Evolutionary conservation across 2,113 vertebrate genomes (phyloP), one percentile per base, ranked within the genome.

Genomic region (Cephalopterus ornatus): DNA sequence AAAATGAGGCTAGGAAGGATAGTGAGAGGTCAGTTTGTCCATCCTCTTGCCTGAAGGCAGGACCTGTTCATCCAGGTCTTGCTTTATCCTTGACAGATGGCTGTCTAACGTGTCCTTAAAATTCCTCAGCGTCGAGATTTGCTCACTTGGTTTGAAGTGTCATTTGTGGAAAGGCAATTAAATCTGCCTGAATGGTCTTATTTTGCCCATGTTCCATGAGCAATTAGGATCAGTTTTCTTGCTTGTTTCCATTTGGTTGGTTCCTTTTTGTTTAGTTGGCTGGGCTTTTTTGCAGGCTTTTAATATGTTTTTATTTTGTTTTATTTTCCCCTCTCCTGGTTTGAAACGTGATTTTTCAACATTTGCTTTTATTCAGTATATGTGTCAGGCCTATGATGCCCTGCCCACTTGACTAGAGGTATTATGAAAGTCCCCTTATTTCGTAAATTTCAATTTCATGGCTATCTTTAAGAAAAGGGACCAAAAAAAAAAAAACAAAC

Each of bases 101-200:
- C 49, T 88, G 33, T 66, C 91, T 66, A 56, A 63, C 35, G 21
- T 58, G 71, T 47, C 86, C 88, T 80, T 84, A 63, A 88, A 93
- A 86, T 53, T 86, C 72, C 55, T 55, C 52, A 37, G 35, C 47
- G 44, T 23, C 3, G 3, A 87, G 50, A 42, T 63, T 92, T 84
- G 16, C 75, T 80, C 63, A 7, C 33, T 81, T 91, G 65, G 80
- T 93, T 93, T 2, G 0, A 70, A 70, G n/a, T 92, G 81, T 91
- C 77, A 59, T 80, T 82, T 88, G 78, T 70, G 26, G 56, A 89
- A 82, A 94, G 61, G 85, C 79, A 87, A 79, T 93, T 95, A 91
- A 95, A 82, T 93, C 71, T 89, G 61, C 44, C 70, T 70, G 52
- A 90, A 1, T 78, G 66, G 41, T 81, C 62, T 82, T 46, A 50